Evolutionary conservation across 2,888 invertebrate species (phyloP).

Genomic region (Drosophila fulvimacula): DNA sequence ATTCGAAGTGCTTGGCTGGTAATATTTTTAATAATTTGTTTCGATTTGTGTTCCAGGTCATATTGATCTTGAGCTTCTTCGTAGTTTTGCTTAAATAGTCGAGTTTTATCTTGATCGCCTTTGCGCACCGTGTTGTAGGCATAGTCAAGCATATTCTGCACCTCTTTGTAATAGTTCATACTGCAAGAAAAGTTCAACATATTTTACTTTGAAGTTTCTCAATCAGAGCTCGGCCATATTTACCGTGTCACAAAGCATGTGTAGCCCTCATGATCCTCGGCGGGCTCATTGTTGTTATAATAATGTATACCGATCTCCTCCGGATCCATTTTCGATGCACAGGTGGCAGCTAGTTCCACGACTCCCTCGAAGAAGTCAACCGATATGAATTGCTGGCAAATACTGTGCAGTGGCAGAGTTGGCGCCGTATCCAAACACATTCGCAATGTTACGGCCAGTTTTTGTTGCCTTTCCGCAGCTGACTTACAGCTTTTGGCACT

Average conservation of each 20-base stretch:
- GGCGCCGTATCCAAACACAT: slow-evolving; percentile 95
- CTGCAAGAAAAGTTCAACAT: slow-evolving; percentile 85
- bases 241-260: slow-evolving; percentile 88
- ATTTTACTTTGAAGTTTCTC: not conserved
- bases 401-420: slow-evolving; percentile 92
- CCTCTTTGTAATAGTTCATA: slow-evolving; percentile 95
- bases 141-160: slow-evolving; percentile 91
- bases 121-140: slow-evolving; percentile 79
- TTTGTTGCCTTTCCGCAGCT: slow-evolving; percentile 90
- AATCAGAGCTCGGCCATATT: not conserved
- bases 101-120: slow-evolving; percentile 75
- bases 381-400: slow-evolving; percentile 93
- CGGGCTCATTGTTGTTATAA: slow-evolving; percentile 93
- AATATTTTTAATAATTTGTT: slow-evolving; percentile 86
- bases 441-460: slow-evolving; percentile 91
- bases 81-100: slow-evolving; percentile 29
- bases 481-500: slow-evolving; percentile 91
- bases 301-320: slow-evolving; percentile 94
- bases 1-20: slow-evolving; percentile 89
- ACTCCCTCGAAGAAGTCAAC: slow-evolving; percentile 94
- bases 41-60: slow-evolving; percentile 68
- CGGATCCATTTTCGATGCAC: slow-evolving; percentile 95
- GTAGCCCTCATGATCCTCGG: slow-evolving; percentile 93
- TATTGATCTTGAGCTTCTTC: slow-evolving; percentile 18
- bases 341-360: slow-evolving; percentile 93